Percentiles rank a stretch among this genome's conserved stretches.
These are phyloP conservation scores for Pteromalus puparum DNA, from an alignment of 1,140 invertebrate species.

Conservation along the genomic window DNA sequence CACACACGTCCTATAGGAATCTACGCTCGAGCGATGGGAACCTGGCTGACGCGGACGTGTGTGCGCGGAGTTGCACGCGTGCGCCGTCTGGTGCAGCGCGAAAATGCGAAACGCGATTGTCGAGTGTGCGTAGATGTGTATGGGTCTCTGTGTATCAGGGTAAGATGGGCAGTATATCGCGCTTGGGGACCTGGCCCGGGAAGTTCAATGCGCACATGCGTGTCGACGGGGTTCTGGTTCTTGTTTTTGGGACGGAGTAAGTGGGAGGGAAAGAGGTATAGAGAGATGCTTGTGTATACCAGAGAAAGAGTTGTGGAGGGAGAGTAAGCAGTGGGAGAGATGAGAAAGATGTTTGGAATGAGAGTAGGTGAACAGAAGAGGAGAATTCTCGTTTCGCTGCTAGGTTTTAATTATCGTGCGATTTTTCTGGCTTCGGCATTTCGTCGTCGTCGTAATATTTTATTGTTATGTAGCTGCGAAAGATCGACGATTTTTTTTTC, in stretches of 20 bases:
- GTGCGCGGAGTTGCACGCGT: background rate
- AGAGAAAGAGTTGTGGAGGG: background rate
- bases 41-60: background rate
- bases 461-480: too few species aligned
- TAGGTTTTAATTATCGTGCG: background rate
- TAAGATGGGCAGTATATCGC: background rate
- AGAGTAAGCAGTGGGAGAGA: background rate
- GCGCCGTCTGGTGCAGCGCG: background rate
- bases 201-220: conserved; percentile 74
- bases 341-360: conserved; percentile 4
- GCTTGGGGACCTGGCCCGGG: conserved; percentile 54
- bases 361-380: conserved; percentile 3
- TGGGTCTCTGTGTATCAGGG: background rate
- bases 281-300: background rate
- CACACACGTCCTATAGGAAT: background rate
- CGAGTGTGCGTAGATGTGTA: conserved; percentile 8
- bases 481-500: too few species aligned
- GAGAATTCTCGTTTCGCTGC: background rate
- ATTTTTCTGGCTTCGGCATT: background rate
- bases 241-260: conserved; percentile 1
- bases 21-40: too few species aligned
- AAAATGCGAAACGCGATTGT: background rate
- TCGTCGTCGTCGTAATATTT: background rate
- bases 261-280: conserved; percentile 4
- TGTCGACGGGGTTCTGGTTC: conserved; percentile 44